Evolutionary conservation across 2,113 vertebrate species (phyloP).

Genomic region (Dicentrarchus labrax): DNA sequence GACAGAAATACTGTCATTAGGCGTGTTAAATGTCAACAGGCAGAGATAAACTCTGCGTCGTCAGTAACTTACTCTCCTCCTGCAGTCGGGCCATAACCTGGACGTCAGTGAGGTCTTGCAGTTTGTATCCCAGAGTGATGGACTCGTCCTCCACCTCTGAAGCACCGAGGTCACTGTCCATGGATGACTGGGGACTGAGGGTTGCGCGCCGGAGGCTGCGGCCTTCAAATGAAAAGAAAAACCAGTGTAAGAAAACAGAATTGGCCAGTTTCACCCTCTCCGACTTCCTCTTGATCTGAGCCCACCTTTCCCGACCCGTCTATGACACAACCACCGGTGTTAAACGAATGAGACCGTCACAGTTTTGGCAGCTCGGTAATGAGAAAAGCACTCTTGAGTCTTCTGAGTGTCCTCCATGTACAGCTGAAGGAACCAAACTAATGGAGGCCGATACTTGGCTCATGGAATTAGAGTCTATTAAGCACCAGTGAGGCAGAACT

Average conservation of each 20-base stretch:
- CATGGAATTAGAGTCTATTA: conserved; percentile 27
- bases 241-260: too few relatives aligned
- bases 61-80: conserved; percentile 91
- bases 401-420: conserved; percentile 11
- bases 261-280: background rate
- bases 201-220: conserved; percentile 80
- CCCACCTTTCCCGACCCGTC: background rate
- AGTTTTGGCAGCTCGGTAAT: background rate
- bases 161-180: conserved; percentile 89
- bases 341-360: background rate
- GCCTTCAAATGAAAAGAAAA: conserved; percentile 73
- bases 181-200: conserved; percentile 89
- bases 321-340: background rate
- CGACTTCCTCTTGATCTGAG: background rate
- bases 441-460: conserved; percentile 28
- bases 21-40: background rate
- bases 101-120: conserved; percentile 95
- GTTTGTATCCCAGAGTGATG: conserved; percentile 92
- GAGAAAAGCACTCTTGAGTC: conserved; percentile 14
- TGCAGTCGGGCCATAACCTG: conserved; percentile 98
- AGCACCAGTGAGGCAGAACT: conserved; percentile 25
- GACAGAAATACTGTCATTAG: background rate
- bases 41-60: background rate
- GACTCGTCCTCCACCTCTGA: conserved; percentile 90
- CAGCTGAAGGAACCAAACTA: conserved; percentile 27